Percentiles rank a stretch among this genome's conserved stretches.
Evolutionary conservation across 1,140 invertebrate species (phyloP).

Genomic region (Andrena cerasifolii): DNA sequence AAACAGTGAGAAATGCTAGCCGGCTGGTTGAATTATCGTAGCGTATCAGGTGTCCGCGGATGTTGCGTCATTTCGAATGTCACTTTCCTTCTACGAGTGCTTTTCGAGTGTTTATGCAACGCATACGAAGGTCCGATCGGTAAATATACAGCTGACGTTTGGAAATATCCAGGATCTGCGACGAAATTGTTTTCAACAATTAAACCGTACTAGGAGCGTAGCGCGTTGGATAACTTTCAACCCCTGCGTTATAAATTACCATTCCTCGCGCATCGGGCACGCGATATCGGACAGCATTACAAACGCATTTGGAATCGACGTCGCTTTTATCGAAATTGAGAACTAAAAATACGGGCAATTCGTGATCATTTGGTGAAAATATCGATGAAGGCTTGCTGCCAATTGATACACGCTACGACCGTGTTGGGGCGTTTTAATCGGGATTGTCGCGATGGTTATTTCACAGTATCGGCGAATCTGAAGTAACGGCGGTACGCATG

Average conservation of each 20-base stretch:
- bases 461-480: conserved; percentile 22
- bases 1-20: conserved; percentile 40
- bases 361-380: conserved; percentile 1
- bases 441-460: conserved; percentile 27
- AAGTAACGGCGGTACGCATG: conserved; percentile 21
- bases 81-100: neutral
- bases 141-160: neutral
- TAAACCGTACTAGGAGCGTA: neutral
- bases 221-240: neutral
- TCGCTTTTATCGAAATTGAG: conserved; percentile 18
- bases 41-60: conserved; percentile 14
- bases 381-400: neutral
- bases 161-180: neutral
- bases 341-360: neutral
- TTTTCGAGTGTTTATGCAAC: neutral
- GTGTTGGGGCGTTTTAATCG: conserved; percentile 47
- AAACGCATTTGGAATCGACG: neutral
- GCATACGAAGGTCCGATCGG: neutral
- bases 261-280: neutral
- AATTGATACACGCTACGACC: conserved; percentile 6
- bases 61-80: neutral
- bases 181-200: neutral
- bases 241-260: neutral
- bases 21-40: conserved; percentile 29
- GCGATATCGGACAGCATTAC: neutral